Evolutionary conservation across 2,113 vertebrate genomes (phyloP), one percentile per base, ranked within the genome.

Genomic region (Clarias magur): DNA sequence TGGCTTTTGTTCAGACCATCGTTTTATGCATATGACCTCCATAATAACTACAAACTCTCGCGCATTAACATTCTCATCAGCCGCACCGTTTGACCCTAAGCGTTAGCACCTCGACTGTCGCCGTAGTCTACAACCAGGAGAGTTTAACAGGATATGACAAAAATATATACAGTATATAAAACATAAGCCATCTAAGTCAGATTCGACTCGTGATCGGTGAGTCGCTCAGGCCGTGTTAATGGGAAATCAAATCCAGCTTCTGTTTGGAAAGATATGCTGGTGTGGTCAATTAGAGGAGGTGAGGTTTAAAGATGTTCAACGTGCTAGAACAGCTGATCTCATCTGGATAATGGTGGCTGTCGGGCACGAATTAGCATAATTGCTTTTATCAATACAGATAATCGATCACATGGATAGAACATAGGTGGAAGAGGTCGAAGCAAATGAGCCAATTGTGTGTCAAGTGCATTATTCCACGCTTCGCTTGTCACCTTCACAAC

Each of bases 341-440:
- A 94, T 93, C 92, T 88, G 89, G 90, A 90, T 94, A 92, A 93
- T 93, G 91, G 92, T 90, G 92, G 90, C 86, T 92, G 91, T 92
- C 91, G 90, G 90, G 91, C 84, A 76, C 90, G 92, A 88, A 92
- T 94, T 92, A 88, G 72, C 88, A 89, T 88, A 89, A 89, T 89
- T 73, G 82, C 68, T 60, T 85, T 63, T 75, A 86, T 72, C 72
- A 89, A 85, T 88, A 92, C 89, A 90, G 88, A 57, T 68, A 87
- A 85, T 89, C 86, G 87, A 85, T 82, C 79, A 79, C 23, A 85
- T 65, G 53, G 48, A 76, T 60, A 34, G 65, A 84, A 70, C 76
- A 42, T 67, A 87, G 60, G 56, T 78, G 23, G n/a, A 85, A 67
- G 21, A 56, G 12, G 23, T 57, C 75, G 65, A 53, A 65, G 68